Evolutionary conservation across 2,888 invertebrate genomes (phyloP), one percentile per base, ranked within the genome.

Genomic region (Bombylius discolor): DNA sequence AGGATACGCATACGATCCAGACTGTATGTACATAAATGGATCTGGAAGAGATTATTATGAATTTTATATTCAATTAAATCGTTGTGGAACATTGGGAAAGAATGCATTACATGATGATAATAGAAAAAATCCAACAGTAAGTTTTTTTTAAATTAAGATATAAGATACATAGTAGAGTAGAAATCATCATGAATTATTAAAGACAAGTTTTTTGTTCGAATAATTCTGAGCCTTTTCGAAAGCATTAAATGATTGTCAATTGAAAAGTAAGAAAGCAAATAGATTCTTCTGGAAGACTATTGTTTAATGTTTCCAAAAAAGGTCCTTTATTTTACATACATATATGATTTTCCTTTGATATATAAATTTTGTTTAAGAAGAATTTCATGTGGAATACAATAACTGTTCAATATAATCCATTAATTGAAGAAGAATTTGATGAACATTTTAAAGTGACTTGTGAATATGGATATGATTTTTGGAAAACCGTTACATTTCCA

Each of bases 351-450:
- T 23, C 23, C 1, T 23, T 23, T 23, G 3, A 23, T 23, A 23
- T 23, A 23, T 23, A 23, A 51, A 36, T 48, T 58, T 49, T 50
- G 52, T 47, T n/a, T 49, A 77, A 89, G 89, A 89, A 93, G 81
- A 93, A 93, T 72, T 83, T 93, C 65, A 94, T 94, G 94, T 94
- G 93, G 93, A 94, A 94, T 71, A 94, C 94, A 1, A 88, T 94
- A 53, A 94, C 93, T 5, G 92, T 94, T 53, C 94, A 94, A 70
- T 94, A 94, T 75, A 94, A 93, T 75, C 82, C 92, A 0, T 73
- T 94, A 63, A 94, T 94, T 56, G 94, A 94, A 69, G 94, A 94
- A 70, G 94, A 94, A 70, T 84, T 88, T 74, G 94, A 94, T 71
- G 93, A 94, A 66, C 94, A 94, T 70, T 94, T 93, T 73, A 93